Evolutionary conservation across 2,113 vertebrate genomes (phyloP), one percentile per base, ranked within the genome.

Genomic region (Micronycteris hirsuta): DNA sequence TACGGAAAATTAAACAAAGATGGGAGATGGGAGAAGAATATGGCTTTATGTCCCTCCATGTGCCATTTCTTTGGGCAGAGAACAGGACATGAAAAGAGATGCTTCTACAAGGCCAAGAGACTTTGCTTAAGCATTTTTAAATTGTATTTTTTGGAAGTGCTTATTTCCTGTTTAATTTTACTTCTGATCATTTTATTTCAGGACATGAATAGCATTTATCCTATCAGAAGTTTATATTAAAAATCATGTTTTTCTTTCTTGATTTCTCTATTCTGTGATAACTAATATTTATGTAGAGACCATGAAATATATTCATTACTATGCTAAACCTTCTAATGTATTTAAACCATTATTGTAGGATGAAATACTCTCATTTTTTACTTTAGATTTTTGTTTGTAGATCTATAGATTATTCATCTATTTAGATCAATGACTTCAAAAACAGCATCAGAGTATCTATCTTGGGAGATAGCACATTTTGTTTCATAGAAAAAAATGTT

Each of bases 371-470:
- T 31, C 86, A 36, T 87, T 2, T 26, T 19, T 11, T 65, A 85
- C 12, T 87, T 85, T 0, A 52, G 26, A 52, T 36, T 94, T 90
- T 91, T 43, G 4, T 58, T 91, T 84, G 24, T 0, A 54, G 96
- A 77, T 38, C 96, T 78, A 92, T 16, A 95, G 71, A 92, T 86
- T 47, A 81, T 24, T 63, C 47, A 92, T 92, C 19, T 41, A 78
- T 96, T 68, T 78, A 28, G 90, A 95, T 56, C 31, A 91, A 47
- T 15, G 41, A 87, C 77, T 96, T 97, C 93, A 86, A 96, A 96
- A 93, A 96, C 41, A 94, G 63, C 26, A 96, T 89, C 82, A 97
- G 77, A 97, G 28, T 38, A 97, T 65, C 17, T 78, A 63, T 73
- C 16, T 15, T 15, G 91, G 54, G 80, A 95, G 85, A 94, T 16